Evolutionary conservation across 1,140 invertebrate species (phyloP).

Genomic region (Ctenoplectra terminalis): DNA sequence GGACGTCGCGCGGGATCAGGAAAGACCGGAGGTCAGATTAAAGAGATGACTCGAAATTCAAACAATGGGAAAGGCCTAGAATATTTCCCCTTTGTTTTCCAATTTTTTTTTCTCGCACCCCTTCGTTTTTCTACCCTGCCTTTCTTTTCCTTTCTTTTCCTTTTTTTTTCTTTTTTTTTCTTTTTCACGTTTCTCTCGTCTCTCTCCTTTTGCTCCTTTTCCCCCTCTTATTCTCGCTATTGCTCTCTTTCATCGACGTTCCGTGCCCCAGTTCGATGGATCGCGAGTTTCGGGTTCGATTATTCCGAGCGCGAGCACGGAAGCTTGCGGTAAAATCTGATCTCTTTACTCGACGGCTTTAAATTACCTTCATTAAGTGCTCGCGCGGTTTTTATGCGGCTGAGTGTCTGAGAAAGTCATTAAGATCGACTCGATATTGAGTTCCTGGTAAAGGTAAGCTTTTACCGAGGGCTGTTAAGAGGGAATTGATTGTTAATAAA

Average conservation of each 20-base stretch:
- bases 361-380: slow-evolving; percentile 49
- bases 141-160: neutral
- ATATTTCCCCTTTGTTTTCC: slow-evolving; percentile 28
- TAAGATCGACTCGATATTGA: slow-evolving; percentile 37
- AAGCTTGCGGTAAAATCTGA: slow-evolving; percentile 27
- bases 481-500: slow-evolving; percentile 56
- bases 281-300: slow-evolving; percentile 15
- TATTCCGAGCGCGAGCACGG: neutral
- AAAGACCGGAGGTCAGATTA: slow-evolving; percentile 24
- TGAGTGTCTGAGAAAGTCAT: slow-evolving; percentile 37
- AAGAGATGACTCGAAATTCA: slow-evolving; percentile 35
- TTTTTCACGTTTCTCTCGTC: too few relatives aligned
- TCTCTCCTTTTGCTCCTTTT: neutral
- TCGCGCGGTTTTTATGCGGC: slow-evolving; percentile 26
- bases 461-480: slow-evolving; percentile 31
- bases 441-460: neutral
- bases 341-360: slow-evolving; percentile 31
- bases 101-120: neutral
- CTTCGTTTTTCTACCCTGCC: neutral
- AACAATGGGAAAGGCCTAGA: slow-evolving; percentile 7
- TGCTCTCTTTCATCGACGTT: too few relatives aligned
- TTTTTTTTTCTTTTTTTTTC: neutral
- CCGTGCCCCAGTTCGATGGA: slow-evolving; percentile 4
- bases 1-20: neutral
- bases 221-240: neutral